Conservation (phyloP, 2,888 invertebrate species). For the Mycalesis mineus region DNA sequence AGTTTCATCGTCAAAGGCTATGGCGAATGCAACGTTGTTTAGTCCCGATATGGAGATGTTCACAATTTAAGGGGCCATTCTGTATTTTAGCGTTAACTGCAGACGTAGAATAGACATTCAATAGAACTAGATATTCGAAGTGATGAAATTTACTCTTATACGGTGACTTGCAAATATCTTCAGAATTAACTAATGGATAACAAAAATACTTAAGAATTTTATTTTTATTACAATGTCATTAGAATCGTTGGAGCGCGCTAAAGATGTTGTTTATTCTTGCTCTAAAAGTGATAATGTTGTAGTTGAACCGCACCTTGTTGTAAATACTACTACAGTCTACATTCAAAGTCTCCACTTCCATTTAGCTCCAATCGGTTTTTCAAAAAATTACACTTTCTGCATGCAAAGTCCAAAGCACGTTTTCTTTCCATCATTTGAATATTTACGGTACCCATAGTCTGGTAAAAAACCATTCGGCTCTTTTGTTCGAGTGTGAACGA, state of each 20-base stretch:
- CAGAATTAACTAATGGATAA: too few species aligned
- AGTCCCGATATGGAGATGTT: slow-evolving; percentile 11
- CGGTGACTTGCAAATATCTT: too few species aligned
- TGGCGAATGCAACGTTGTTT: slow-evolving; percentile 5
- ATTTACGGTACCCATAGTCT: neutral
- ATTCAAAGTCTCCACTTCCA: neutral
- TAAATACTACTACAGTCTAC: too few species aligned
- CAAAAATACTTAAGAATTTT: too few species aligned
- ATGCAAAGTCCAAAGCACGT: neutral
- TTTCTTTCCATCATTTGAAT: neutral
- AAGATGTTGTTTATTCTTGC: too few species aligned
- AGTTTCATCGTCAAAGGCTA: slow-evolving; percentile 5
- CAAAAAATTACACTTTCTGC: neutral
- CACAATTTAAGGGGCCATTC: neutral
- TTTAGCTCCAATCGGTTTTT: neutral
- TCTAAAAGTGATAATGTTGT: too few species aligned
- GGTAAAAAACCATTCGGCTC: slow-evolving; percentile 1
- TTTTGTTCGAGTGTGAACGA: slow-evolving; percentile 34
- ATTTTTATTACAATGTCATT: too few species aligned
- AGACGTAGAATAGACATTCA: neutral
- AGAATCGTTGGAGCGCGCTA: too few species aligned
- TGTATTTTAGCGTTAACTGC: slow-evolving; percentile 1
- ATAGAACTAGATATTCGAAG: too few species aligned
- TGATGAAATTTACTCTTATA: too few species aligned
- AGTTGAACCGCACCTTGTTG: too few species aligned